phyloP scores from a whole-genome alignment of 2,113 vertebrate species.

The Bambusicola thoracicus region DNA sequence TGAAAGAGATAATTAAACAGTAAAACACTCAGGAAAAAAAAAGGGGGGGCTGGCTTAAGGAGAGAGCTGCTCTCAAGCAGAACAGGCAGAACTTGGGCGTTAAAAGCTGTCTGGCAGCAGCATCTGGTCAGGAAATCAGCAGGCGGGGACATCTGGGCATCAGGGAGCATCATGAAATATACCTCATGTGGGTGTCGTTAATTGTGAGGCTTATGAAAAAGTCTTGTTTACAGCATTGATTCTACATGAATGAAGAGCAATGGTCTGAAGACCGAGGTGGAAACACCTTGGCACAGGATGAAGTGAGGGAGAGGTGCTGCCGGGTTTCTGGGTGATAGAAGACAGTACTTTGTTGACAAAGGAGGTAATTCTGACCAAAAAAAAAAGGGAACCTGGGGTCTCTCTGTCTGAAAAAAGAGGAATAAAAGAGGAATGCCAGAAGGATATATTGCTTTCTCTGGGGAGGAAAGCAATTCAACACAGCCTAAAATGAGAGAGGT shows the following conservation, averaged over 20 bases:
- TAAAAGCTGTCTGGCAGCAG: neutral
- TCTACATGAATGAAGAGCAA: neutral
- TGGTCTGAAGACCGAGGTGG: rapidly evolving
- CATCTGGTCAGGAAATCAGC: neutral
- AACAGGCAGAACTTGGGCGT: neutral
- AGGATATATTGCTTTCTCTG: neutral
- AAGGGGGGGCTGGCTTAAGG: neutral
- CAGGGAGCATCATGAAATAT: neutral
- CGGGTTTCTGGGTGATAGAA: neutral
- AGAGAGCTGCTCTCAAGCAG: neutral
- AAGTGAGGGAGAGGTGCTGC: neutral
- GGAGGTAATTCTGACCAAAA: neutral
- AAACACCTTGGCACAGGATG: neutral
- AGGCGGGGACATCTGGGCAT: neutral
- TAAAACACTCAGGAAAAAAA: neutral
- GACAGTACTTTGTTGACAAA: neutral
- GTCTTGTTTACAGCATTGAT: neutral
- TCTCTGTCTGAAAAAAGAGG: neutral
- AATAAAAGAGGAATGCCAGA: neutral
- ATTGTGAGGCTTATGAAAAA: rapidly evolving
- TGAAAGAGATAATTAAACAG: neutral
- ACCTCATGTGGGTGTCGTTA: neutral
- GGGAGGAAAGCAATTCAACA: too few species aligned
- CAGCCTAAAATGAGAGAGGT: neutral
- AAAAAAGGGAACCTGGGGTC: neutral